Conservation (phyloP, 2,888 invertebrate genomes). For the Platycnemis pennipes region DNA sequence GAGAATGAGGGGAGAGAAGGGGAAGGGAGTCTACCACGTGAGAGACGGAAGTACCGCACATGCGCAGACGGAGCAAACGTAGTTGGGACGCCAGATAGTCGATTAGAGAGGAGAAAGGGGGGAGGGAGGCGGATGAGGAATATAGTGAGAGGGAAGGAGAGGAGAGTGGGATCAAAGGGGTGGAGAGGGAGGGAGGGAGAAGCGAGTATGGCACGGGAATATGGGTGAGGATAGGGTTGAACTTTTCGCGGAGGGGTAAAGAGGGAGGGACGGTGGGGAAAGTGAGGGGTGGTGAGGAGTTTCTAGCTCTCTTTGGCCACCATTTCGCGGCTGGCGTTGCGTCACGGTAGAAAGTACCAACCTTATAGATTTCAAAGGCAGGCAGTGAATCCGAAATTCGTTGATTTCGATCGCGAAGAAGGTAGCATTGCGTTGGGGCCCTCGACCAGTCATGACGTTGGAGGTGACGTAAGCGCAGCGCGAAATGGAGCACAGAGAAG, state of each 20-base stretch:
- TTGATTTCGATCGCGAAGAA: not conserved
- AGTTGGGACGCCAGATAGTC: not conserved
- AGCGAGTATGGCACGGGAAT: not conserved
- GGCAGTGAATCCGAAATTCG: not conserved
- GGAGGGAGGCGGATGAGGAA: not conserved
- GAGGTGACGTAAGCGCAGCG: not conserved
- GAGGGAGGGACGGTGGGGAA: not conserved
- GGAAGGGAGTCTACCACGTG: constrained; percentile 22
- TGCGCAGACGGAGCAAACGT: not conserved
- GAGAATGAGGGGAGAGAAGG: not conserved
- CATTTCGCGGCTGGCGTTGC: not conserved
- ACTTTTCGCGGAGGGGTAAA: not conserved
- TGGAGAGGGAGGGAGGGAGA: not conserved
- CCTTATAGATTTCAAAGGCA: not conserved
- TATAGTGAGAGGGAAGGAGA: not conserved
- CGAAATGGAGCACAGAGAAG: not conserved
- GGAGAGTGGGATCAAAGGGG: not conserved
- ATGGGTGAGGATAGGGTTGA: constrained; percentile 36
- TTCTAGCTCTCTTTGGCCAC: not conserved
- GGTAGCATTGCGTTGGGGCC: not conserved
- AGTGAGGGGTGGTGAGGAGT: not conserved
- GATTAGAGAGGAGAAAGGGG: not conserved
- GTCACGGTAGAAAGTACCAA: not conserved
- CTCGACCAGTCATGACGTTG: too few species aligned
- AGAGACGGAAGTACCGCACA: not conserved